Evolutionary conservation across 2,113 vertebrate genomes (phyloP).

Genomic region (Triplophysa siluroides): DNA sequence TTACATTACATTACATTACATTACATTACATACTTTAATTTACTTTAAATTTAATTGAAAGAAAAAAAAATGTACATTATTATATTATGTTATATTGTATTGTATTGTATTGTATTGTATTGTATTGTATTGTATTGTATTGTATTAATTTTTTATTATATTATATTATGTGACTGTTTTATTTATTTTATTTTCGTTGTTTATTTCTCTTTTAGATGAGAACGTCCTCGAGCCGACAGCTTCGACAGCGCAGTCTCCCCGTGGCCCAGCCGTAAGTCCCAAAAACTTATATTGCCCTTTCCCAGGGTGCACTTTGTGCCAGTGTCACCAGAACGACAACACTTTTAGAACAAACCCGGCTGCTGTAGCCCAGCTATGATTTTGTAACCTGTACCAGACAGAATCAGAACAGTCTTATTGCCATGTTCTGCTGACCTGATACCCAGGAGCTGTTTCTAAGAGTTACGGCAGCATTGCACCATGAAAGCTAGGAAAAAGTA

Average conservation of each 20-base stretch:
- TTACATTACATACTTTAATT: too few relatives aligned
- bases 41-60: too few relatives aligned
- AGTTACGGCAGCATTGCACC: constrained; percentile 42
- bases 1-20: too few relatives aligned
- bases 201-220: constrained; percentile 59
- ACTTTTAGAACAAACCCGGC: constrained; percentile 4
- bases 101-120: too few relatives aligned
- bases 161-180: too few relatives aligned
- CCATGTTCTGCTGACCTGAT: constrained; percentile 12
- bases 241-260: constrained; percentile 70
- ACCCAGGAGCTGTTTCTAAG: constrained; percentile 6
- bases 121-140: too few relatives aligned
- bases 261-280: constrained; percentile 83
- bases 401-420: neutral
- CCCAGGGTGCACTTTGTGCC: constrained; percentile 4
- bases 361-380: neutral
- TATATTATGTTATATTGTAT: too few relatives aligned
- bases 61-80: too few relatives aligned
- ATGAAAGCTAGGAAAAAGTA: constrained; percentile 32
- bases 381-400: neutral
- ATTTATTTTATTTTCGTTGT: constrained; percentile 21
- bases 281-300: neutral
- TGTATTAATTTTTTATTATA: too few relatives aligned
- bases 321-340: neutral
- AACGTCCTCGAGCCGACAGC: neutral